A percentile compares a stretch with the other conserved stretches of the same genome.
phyloP scores from a whole-genome alignment of 2,113 vertebrate genomes.

The Syrrhaptes paradoxus region DNA sequence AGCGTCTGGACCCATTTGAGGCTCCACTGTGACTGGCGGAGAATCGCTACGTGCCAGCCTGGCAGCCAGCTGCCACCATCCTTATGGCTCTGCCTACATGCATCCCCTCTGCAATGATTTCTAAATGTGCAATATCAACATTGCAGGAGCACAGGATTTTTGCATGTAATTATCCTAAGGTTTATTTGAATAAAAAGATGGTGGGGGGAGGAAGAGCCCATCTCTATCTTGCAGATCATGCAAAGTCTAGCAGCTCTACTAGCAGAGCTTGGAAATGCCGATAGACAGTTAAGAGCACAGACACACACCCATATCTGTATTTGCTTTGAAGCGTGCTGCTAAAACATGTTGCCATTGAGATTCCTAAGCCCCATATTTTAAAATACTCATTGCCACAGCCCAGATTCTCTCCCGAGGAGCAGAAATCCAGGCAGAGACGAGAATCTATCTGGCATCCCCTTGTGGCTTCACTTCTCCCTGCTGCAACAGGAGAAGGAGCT shows the following conservation, averaged over 20 bases:
- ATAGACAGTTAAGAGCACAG: conserved; percentile 43
- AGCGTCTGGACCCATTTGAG: not conserved
- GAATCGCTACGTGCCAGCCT: conserved; percentile 17
- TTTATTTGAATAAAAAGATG: conserved; percentile 52
- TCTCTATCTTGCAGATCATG: conserved; percentile 18
- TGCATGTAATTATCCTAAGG: conserved; percentile 57
- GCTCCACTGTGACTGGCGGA: conserved; percentile 4
- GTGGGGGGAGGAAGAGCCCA: not conserved
- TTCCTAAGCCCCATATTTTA: conserved; percentile 38
- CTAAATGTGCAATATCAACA: conserved; percentile 61
- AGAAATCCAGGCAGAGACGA: not conserved
- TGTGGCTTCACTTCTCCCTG: conserved; percentile 43
- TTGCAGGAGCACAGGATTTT: conserved; percentile 32
- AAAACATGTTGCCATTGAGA: conserved; percentile 57
- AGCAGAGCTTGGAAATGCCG: conserved; percentile 1
- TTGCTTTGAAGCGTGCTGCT: conserved; percentile 38
- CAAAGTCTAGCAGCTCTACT: conserved; percentile 42
- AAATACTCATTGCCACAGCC: conserved; percentile 63
- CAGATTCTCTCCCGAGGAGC: conserved; percentile 32
- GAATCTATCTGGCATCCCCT: conserved; percentile 65
- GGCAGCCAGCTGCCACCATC: conserved; percentile 58
- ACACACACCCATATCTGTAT: conserved; percentile 18
- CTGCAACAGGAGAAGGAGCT: not conserved
- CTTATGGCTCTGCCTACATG: conserved; percentile 64
- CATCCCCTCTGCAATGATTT: conserved; percentile 33